Evolutionary conservation across 2,888 invertebrate genomes (phyloP).

Genomic region (Ramazzottius varieornatus): DNA sequence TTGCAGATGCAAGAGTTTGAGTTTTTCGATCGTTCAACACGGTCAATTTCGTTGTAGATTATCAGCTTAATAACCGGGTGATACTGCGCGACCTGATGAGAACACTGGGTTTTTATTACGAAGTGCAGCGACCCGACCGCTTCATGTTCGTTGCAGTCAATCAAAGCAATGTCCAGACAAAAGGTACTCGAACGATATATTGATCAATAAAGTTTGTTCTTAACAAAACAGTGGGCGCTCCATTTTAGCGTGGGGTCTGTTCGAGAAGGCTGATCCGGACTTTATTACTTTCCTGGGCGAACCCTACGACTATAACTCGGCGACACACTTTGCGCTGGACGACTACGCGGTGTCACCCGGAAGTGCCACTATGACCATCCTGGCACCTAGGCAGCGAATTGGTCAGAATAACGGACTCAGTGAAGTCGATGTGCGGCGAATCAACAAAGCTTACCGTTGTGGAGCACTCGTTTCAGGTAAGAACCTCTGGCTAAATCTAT

Average conservation of each 20-base stretch:
- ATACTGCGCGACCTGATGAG: neutral
- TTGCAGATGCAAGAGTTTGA: neutral
- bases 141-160: neutral
- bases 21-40: neutral
- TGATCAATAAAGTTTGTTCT: neutral
- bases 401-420: neutral
- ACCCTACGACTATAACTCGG: neutral
- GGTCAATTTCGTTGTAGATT: neutral
- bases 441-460: neutral
- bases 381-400: neutral
- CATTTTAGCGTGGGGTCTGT: neutral
- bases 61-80: no score
- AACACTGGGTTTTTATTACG: constrained; percentile 1
- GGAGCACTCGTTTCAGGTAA: no score
- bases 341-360: neutral
- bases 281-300: neutral
- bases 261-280: neutral
- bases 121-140: neutral
- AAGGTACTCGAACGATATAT: neutral
- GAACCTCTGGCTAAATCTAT: no score
- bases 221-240: neutral
- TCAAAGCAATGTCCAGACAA: neutral
- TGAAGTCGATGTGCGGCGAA: neutral
- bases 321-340: neutral
- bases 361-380: neutral